Conservation (phyloP, 2,797 vertebrate genomes). For the Euthynnus affinis region DNA sequence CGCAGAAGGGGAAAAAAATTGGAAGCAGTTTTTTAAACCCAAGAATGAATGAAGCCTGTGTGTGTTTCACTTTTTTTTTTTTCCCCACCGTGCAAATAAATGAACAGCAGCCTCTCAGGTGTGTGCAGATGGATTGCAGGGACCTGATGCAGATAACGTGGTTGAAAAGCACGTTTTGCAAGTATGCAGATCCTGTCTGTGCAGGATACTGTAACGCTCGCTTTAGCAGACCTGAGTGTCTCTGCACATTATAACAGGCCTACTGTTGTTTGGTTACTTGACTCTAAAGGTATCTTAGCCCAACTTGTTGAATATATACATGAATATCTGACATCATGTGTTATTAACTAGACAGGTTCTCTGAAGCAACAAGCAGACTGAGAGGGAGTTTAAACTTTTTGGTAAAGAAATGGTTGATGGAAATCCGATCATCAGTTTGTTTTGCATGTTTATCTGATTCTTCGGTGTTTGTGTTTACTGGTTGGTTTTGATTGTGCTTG, state of each 20-base stretch:
- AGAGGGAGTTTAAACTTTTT: too few relatives aligned
- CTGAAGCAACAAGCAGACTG: too few relatives aligned
- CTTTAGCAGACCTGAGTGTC: too few relatives aligned
- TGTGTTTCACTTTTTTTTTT: not conserved
- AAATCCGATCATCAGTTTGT: too few relatives aligned
- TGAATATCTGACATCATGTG: not conserved
- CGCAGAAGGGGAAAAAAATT: too few relatives aligned
- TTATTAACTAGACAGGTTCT: not conserved
- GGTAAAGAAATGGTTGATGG: too few relatives aligned
- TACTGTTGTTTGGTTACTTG: not conserved
- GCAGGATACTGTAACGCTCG: slow-evolving; percentile 26
- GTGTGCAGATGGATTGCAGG: slow-evolving; percentile 3
- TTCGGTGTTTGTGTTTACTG: too few relatives aligned
- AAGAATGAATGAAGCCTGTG: too few relatives aligned
- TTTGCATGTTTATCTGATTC: too few relatives aligned
- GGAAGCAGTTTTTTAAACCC: too few relatives aligned
- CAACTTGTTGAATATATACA: not conserved
- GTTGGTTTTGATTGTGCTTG: too few relatives aligned
- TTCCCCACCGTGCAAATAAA: not conserved
- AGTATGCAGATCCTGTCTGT: slow-evolving; percentile 38
- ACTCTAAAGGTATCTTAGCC: not conserved
- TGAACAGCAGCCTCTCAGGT: not conserved
- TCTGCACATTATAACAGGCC: not conserved
- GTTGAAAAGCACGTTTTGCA: slow-evolving; percentile 57
- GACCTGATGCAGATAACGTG: not conserved